Conservation (phyloP, 2,113 vertebrate genomes). For the Atherinomorus stipes region DNA sequence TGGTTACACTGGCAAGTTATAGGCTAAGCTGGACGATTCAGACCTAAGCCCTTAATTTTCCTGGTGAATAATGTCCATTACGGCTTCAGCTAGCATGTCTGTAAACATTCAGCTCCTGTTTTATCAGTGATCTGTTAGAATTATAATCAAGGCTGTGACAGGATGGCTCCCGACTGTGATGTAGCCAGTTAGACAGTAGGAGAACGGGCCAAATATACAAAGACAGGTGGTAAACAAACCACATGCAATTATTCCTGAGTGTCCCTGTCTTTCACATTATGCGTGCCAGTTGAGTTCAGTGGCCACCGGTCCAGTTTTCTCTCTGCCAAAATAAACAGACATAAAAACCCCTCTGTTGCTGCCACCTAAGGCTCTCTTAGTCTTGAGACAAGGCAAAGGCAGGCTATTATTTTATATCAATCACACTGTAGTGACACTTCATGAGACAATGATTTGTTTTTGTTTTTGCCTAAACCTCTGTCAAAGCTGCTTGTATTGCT, state of each 20-base stretch:
- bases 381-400: neutral
- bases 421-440: conserved; percentile 12
- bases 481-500: neutral
- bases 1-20: neutral
- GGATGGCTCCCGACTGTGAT: conserved; percentile 26
- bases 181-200: conserved; percentile 29
- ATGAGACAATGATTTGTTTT: conserved; percentile 34
- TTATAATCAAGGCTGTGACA: conserved; percentile 12
- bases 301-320: conserved; percentile 29
- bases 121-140: conserved; percentile 25
- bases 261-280: conserved; percentile 33
- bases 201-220: conserved; percentile 7
- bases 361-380: conserved; percentile 14
- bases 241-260: conserved; percentile 19
- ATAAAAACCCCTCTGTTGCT: conserved; percentile 17
- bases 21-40: neutral
- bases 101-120: neutral
- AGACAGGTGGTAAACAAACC: conserved; percentile 49
- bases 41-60: neutral
- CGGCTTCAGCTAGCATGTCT: neutral
- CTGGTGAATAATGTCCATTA: neutral
- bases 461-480: conserved; percentile 16
- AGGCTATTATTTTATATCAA: conserved; percentile 29
- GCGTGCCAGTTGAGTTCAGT: conserved; percentile 24
- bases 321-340: conserved; percentile 44